Evolutionary conservation across 2,797 vertebrate species (phyloP).

Genomic region (Rhabdophis nuchalis): DNA sequence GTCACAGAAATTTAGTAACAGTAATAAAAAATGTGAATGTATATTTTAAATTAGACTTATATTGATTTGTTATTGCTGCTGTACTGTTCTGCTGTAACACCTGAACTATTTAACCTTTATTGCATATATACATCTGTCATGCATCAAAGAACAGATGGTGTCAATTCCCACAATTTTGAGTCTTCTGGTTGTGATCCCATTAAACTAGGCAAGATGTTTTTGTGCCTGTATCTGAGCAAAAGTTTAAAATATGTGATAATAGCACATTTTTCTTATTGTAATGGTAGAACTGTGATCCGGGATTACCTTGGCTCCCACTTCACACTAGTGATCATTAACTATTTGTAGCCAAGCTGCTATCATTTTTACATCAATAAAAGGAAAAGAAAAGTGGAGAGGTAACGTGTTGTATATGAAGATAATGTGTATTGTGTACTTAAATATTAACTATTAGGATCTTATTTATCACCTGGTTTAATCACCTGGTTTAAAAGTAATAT

Average conservation of each 20-base stretch:
- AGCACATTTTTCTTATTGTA: not conserved
- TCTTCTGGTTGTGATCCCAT: conserved; percentile 21
- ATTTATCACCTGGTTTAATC: not conserved
- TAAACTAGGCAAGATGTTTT: not conserved
- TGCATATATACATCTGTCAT: conserved; percentile 5
- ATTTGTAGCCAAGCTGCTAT: not conserved
- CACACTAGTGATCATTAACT: not conserved
- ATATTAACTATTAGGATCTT: not conserved
- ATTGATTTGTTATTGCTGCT: conserved; percentile 5
- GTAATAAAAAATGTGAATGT: not conserved
- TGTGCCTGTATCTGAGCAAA: not conserved
- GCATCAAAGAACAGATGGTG: conserved; percentile 15
- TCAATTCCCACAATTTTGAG: not conserved
- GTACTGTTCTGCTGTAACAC: conserved; percentile 22
- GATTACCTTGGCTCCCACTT: not conserved
- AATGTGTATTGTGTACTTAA: not conserved
- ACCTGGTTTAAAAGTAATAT: not conserved
- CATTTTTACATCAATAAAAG: not conserved
- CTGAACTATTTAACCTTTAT: conserved; percentile 23
- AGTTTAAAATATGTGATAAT: not conserved
- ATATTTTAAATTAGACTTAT: conserved; percentile 4
- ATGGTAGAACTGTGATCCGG: not conserved
- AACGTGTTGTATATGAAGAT: not conserved
- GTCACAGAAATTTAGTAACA: conserved; percentile 14
- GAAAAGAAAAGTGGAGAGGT: not conserved